Conservation (phyloP, 2,113 vertebrate species). For the Megalops atlanticus region DNA sequence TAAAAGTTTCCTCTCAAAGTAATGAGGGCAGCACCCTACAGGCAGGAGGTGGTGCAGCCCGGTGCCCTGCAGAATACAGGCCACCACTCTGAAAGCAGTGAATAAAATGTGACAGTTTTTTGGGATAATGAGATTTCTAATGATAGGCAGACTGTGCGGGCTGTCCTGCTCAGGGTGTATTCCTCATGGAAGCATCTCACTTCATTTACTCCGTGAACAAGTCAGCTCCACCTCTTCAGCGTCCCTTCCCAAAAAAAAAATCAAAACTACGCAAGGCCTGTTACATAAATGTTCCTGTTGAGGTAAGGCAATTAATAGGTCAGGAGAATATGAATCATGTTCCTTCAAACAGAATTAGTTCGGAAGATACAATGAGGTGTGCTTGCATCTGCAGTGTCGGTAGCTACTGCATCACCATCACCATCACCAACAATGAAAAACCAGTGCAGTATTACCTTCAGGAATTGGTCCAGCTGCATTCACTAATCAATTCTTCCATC, state of each 20-base stretch:
- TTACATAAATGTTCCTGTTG: slow-evolving; percentile 23
- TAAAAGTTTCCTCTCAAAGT: not conserved
- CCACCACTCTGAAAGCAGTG: slow-evolving; percentile 1
- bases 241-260: slow-evolving; percentile 19
- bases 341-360: not conserved
- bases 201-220: slow-evolving; percentile 17
- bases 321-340: not conserved
- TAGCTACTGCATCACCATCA: not conserved
- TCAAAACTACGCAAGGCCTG: slow-evolving; percentile 6
- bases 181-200: not conserved
- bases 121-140: slow-evolving; percentile 24
- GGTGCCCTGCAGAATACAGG: not conserved
- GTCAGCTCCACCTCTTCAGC: not conserved
- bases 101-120: not conserved
- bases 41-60: not conserved
- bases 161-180: slow-evolving; percentile 1
- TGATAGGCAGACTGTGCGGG: slow-evolving; percentile 7
- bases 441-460: not conserved
- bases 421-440: not conserved
- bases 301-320: slow-evolving; percentile 6
- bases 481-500: not conserved
- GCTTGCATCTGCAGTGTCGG: not conserved
- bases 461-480: no score
- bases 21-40: slow-evolving; percentile 13
- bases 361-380: not conserved